phyloP scores from a whole-genome alignment of 2,113 vertebrate species.

The Melospiza melodia region DNA sequence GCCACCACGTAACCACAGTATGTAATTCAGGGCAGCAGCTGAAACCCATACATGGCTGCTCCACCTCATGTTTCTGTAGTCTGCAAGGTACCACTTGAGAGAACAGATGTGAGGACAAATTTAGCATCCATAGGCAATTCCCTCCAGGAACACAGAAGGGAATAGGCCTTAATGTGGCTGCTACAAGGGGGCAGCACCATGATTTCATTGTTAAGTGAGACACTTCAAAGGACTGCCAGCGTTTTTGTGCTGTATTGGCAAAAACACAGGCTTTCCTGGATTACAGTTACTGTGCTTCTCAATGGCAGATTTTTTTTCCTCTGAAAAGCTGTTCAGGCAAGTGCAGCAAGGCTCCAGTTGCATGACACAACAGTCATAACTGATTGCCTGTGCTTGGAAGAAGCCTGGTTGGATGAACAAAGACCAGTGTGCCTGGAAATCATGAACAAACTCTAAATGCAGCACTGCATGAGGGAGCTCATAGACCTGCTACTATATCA shows the following conservation, averaged over 20 bases:
- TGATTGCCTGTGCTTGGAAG: background rate
- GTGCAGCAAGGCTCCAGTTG: constrained; percentile 14
- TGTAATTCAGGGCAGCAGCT: background rate
- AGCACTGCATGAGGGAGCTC: constrained; percentile 27
- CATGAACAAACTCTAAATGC: constrained; percentile 43
- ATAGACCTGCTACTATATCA: constrained; percentile 12
- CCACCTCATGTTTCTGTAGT: background rate
- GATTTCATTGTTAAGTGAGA: background rate
- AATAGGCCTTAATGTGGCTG: background rate
- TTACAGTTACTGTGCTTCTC: background rate
- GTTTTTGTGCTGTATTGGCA: background rate
- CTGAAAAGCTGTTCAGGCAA: constrained; percentile 41
- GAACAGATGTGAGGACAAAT: background rate
- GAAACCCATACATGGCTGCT: background rate
- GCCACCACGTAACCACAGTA: background rate
- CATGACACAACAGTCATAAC: constrained; percentile 23
- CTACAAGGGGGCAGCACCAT: background rate
- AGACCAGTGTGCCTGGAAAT: background rate
- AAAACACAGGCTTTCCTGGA: background rate
- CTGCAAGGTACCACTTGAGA: background rate
- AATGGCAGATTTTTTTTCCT: background rate
- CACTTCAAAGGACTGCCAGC: background rate
- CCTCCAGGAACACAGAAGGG: background rate
- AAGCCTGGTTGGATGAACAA: constrained; percentile 16
- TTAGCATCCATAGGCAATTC: background rate